phyloP scores from a whole-genome alignment of 92 coral and sea anemone species.

The Hydrozoanthus gracilis region DNA sequence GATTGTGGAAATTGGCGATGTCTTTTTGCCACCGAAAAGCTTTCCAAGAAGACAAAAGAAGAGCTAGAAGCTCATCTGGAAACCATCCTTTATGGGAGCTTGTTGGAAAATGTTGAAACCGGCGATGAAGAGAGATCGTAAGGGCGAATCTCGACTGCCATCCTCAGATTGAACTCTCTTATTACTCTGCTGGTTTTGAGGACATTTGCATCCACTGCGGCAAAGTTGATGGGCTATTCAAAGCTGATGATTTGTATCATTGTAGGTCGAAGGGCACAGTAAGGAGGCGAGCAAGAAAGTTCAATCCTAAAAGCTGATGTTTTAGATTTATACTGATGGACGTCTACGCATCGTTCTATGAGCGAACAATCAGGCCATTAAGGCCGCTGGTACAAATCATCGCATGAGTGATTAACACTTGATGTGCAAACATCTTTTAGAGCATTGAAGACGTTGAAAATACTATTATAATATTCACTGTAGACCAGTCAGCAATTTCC shows the following conservation, averaged over 20 bases:
- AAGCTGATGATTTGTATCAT: neutral
- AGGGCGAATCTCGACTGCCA: conserved; percentile 48
- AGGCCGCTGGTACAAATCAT: no score
- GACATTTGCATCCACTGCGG: conserved; percentile 47
- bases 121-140: conserved; percentile 42
- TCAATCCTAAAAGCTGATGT: no score
- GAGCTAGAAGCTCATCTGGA: conserved; percentile 49
- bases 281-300: no score
- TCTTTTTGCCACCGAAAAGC: conserved; percentile 36
- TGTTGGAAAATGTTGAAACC: conserved; percentile 44
- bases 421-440: no score
- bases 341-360: no score
- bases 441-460: no score
- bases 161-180: conserved; percentile 18
- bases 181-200: conserved; percentile 50
- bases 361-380: no score
- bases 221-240: conserved; percentile 32
- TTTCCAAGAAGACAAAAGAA: conserved; percentile 44
- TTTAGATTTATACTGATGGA: no score
- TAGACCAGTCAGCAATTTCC: no score
- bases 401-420: no score
- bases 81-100: conserved; percentile 55
- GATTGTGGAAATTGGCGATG: conserved; percentile 64
- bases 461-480: no score
- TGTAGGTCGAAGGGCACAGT: no score